These are phyloP conservation scores for Castor canadensis DNA, from an alignment of 2,113 vertebrate species.

Conservation along the genomic window DNA sequence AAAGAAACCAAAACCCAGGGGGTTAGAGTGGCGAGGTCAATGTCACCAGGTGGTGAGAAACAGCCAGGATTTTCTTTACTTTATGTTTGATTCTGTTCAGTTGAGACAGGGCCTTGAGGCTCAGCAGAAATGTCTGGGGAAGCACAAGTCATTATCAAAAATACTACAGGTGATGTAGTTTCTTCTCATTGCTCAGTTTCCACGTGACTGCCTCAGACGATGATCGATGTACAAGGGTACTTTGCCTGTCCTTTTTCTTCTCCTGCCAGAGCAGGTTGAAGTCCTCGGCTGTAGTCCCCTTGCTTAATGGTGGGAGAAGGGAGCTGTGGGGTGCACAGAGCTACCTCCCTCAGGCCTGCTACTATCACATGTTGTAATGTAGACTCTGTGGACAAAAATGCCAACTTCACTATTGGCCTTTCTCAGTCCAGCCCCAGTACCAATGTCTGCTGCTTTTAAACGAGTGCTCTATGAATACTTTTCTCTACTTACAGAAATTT, in stretches of 20 bases:
- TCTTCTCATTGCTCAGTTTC: background rate
- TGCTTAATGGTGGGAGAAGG: background rate
- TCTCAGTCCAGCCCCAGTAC: rapidly evolving
- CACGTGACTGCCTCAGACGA: rapidly evolving
- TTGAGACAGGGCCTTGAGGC: rapidly evolving
- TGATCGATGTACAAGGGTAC: rapidly evolving
- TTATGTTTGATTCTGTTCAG: rapidly evolving
- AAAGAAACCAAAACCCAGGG: background rate
- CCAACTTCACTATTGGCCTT: rapidly evolving
- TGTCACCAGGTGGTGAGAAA: rapidly evolving
- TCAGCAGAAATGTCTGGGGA: rapidly evolving
- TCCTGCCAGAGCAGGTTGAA: no score
- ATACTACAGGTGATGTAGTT: rapidly evolving
- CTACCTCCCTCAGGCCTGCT: no score
- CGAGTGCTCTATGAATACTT: background rate
- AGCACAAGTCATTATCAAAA: rapidly evolving
- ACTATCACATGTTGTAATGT: rapidly evolving
- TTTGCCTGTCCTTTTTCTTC: rapidly evolving
- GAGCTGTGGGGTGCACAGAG: no score
- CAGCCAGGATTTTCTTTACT: rapidly evolving
- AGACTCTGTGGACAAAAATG: rapidly evolving
- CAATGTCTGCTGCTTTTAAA: rapidly evolving
- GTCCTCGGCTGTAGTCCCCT: no score
- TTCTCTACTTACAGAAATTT: slow-evolving; percentile 88
- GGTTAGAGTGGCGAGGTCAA: rapidly evolving